phyloP scores from a whole-genome alignment of 1,140 invertebrate species.

The Maniola jurtina region DNA sequence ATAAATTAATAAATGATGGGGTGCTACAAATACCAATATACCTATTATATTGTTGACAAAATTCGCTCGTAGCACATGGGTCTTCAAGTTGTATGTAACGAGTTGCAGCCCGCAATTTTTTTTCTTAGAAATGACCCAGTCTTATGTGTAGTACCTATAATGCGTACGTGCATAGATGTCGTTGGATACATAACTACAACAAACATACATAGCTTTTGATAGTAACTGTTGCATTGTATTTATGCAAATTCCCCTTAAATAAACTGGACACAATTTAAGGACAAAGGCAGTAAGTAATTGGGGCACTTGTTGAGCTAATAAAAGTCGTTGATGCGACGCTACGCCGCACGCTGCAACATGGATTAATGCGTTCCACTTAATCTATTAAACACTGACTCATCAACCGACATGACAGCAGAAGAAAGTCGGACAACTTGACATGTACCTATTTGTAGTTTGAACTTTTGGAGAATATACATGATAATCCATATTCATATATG shows the following conservation, averaged over 20 bases:
- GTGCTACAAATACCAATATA: too few species aligned
- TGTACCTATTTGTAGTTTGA: not conserved
- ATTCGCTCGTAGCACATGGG: too few species aligned
- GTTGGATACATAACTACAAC: too few species aligned
- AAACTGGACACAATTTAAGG: slow-evolving; percentile 24
- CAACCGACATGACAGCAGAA: slow-evolving; percentile 33
- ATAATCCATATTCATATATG: too few species aligned
- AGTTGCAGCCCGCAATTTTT: too few species aligned
- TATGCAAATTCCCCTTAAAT: slow-evolving; percentile 11
- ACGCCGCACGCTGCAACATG: slow-evolving; percentile 42
- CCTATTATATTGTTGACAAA: too few species aligned
- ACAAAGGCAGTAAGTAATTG: slow-evolving; percentile 63
- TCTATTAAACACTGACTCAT: slow-evolving; percentile 55
- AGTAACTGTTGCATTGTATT: not conserved
- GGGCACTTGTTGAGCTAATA: slow-evolving; percentile 62
- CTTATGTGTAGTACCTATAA: too few species aligned
- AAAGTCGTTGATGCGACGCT: slow-evolving; percentile 40
- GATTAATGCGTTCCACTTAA: slow-evolving; percentile 70
- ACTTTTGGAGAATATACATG: too few species aligned
- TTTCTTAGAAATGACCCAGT: too few species aligned
- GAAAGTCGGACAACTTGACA: slow-evolving; percentile 1
- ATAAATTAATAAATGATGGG: too few species aligned
- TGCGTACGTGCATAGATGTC: too few species aligned
- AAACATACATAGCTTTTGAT: not conserved
- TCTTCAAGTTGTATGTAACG: too few species aligned